Evolutionary conservation across 2,888 invertebrate species (phyloP).

Genomic region (Eulithis prunata): DNA sequence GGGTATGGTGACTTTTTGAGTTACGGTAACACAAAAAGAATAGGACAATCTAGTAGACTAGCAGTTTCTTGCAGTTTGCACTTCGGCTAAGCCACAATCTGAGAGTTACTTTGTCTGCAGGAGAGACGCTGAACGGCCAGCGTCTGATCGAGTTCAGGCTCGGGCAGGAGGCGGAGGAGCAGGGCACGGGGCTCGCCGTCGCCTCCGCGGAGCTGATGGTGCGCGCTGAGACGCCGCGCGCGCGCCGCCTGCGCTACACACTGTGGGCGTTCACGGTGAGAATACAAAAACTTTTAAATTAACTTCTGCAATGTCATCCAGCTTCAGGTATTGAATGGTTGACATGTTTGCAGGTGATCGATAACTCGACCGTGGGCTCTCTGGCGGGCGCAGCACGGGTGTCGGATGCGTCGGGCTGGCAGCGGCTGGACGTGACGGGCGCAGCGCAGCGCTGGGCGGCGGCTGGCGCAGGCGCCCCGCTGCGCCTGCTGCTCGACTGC

Average conservation of each 20-base stretch:
- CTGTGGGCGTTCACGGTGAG: constrained; percentile 88
- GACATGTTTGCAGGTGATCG: constrained; percentile 64
- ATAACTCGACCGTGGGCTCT: constrained; percentile 84
- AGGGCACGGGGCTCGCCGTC: constrained; percentile 87
- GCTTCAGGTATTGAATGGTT: not conserved
- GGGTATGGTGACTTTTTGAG: not conserved
- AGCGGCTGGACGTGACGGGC: constrained; percentile 92
- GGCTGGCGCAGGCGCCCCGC: constrained; percentile 77
- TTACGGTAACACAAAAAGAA: no score
- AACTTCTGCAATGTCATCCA: not conserved
- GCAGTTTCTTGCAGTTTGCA: constrained; percentile 1
- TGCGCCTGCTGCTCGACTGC: constrained; percentile 93
- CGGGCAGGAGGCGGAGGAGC: constrained; percentile 82
- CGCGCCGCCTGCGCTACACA: constrained; percentile 82
- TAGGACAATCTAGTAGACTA: not conserved
- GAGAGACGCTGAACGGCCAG: constrained; percentile 92
- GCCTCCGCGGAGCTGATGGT: constrained; percentile 93
- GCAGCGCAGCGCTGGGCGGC: constrained; percentile 90
- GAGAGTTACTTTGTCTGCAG: constrained; percentile 74
- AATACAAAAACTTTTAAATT: not conserved
- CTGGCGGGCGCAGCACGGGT: constrained; percentile 67
- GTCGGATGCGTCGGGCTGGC: constrained; percentile 85
- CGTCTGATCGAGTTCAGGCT: constrained; percentile 93
- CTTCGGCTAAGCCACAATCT: not conserved
- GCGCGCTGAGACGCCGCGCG: constrained; percentile 67